phyloP scores from a whole-genome alignment of 2,888 invertebrate genomes.

The Watsonalla binaria region DNA sequence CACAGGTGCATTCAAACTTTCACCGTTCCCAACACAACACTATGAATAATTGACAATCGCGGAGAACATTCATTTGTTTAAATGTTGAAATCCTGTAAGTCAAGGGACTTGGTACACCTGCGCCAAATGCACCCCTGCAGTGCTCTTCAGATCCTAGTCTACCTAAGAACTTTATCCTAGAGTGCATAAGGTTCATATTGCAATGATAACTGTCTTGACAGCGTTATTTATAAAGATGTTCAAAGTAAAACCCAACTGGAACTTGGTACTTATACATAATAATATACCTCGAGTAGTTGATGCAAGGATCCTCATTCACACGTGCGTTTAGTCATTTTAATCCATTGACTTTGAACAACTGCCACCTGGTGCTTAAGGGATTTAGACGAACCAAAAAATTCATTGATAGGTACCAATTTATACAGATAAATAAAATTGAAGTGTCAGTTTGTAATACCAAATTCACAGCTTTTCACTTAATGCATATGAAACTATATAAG shows the following conservation, averaged over 20 bases:
- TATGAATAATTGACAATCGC: constrained; percentile 51
- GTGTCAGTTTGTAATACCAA: neutral
- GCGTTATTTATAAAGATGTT: neutral
- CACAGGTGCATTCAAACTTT: neutral
- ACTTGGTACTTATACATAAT: neutral
- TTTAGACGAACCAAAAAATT: neutral
- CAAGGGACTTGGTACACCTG: constrained; percentile 47
- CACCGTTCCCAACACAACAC: constrained; percentile 11
- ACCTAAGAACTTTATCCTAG: neutral
- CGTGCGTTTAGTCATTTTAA: neutral
- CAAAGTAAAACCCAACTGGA: neutral
- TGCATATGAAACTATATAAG: too few species aligned
- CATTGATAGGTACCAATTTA: too few species aligned
- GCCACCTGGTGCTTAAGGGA: neutral
- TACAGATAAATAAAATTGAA: neutral
- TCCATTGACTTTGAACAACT: neutral
- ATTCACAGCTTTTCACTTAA: too few species aligned
- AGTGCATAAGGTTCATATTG: constrained; percentile 3
- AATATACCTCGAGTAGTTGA: neutral
- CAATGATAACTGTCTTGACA: neutral
- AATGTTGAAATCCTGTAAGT: constrained; percentile 31
- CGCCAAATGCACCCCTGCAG: constrained; percentile 42
- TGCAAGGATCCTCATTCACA: neutral
- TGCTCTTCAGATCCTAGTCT: neutral
- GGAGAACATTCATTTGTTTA: constrained; percentile 36